These are phyloP conservation scores for Pontoporia blainvillei DNA, from an alignment of 2,113 vertebrate genomes.

Conservation along the genomic window DNA sequence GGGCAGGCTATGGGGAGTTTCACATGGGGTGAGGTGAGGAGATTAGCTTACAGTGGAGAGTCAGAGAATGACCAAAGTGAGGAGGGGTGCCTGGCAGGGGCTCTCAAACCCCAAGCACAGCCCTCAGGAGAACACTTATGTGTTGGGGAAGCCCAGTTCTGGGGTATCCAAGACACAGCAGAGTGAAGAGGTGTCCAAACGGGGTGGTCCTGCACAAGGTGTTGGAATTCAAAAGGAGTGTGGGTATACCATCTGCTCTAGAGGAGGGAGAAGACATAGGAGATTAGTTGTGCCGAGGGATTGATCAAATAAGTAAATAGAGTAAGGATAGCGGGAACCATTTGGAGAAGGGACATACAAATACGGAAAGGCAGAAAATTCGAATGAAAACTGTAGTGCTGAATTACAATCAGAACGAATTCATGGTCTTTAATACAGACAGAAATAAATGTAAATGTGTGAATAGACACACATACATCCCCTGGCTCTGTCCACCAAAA, in stretches of 20 bases:
- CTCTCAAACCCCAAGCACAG: not conserved
- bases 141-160: accelerated
- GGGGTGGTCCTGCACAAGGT: not conserved
- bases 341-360: not conserved
- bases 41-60: not conserved
- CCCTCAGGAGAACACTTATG: no score
- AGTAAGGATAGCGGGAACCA: not conserved
- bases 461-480: accelerated
- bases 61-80: not conserved
- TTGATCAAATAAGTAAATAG: not conserved
- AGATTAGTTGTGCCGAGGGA: not conserved
- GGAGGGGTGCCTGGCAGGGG: not conserved
- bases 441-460: not conserved
- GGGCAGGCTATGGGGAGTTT: no score
- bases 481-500: not conserved
- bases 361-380: not conserved
- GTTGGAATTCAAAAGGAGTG: not conserved
- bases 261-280: not conserved
- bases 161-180: not conserved
- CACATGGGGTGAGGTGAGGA: no score
- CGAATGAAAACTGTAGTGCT: not conserved
- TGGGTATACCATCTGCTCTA: not conserved
- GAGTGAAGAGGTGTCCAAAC: not conserved
- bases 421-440: not conserved
- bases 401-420: not conserved